Evolutionary conservation across 2,113 vertebrate species (phyloP), one percentile per base, ranked within the genome.

Genomic region (Ctenodactylus gundi): DNA sequence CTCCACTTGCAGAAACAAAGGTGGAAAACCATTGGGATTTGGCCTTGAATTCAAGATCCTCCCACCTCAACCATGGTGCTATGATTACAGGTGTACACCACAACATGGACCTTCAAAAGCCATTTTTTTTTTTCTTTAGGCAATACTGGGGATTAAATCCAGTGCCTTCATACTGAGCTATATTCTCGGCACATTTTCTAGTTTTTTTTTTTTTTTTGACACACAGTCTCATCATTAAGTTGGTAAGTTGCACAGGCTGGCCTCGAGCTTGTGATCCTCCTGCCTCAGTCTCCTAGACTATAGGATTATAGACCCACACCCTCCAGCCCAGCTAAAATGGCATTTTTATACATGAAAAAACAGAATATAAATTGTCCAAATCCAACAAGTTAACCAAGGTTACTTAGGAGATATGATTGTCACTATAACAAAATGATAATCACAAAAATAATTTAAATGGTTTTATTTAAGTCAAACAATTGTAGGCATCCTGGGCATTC

Each of bases 391-490:
- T 80, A 85, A 60, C 92, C 21, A 68, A 93, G 49, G 41, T 88
- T 87, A 86, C 73, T 93, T 87, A 93, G 14, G 68, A 44, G 67
- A 64, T 85, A 55, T 2, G 15, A 18, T 62, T 91, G 55, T 85
- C 53, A 82, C 49, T 88, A 3, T 84, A 94, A 93, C 94, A 95
- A 97, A 93, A 93, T 67, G 90, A 94, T 75, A 93, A 93, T 92
- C 93, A 95, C 90, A 93, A 90, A 81, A 92, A 88, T 87, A 87
- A 95, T 95, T 94, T 92, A 78, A 95, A 94, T 78, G 25, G n/a
- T 78, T 96, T 97, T 95, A 97, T 97, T 97, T 90, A 93, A 91
- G 57, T 85, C 72, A 92, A 89, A 93, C 46, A 94, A 80, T 51
- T 60, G 36, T 64, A 91, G n/a, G 70, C 31, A 95, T 90, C n/a